A percentile compares a stretch with the other conserved stretches of the same genome.
Conservation (phyloP, 2,797 vertebrate species). For the Sebastes hubbsi region DNA sequence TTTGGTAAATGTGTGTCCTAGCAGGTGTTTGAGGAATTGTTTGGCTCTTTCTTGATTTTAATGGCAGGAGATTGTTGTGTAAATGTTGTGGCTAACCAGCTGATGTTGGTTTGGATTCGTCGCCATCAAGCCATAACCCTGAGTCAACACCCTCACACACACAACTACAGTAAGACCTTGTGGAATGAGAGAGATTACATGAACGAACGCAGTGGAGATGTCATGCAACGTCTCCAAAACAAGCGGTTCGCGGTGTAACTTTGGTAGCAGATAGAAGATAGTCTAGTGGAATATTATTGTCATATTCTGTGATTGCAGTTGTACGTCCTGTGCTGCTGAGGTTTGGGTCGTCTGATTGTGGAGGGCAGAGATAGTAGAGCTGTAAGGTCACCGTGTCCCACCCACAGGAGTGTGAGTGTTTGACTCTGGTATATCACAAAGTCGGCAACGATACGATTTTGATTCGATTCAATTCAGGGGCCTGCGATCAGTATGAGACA, state of each 20-base stretch:
- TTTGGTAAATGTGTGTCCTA: not conserved
- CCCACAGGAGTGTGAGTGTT: not conserved
- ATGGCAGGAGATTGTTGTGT: not conserved
- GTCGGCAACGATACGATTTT: too few relatives aligned
- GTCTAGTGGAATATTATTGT: not conserved
- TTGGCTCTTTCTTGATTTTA: not conserved
- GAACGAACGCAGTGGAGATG: not conserved
- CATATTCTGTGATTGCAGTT: not conserved
- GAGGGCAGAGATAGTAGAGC: not conserved
- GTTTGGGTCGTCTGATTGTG: not conserved
- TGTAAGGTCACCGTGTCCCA: not conserved
- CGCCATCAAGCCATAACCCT: not conserved
- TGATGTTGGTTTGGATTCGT: slow-evolving; percentile 3
- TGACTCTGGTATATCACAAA: not conserved
- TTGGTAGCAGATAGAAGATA: not conserved
- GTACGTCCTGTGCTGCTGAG: not conserved
- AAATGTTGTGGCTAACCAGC: slow-evolving; percentile 8
- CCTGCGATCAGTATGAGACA: too few relatives aligned
- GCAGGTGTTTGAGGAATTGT: not conserved
- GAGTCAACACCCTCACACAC: slow-evolving; percentile 4
- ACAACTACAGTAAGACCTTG: not conserved
- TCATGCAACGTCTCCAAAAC: not conserved
- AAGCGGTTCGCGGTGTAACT: not conserved
- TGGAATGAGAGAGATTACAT: not conserved
- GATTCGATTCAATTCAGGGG: too few relatives aligned